Conservation (phyloP, 2,888 invertebrate species). For the Philonicus albiceps region DNA sequence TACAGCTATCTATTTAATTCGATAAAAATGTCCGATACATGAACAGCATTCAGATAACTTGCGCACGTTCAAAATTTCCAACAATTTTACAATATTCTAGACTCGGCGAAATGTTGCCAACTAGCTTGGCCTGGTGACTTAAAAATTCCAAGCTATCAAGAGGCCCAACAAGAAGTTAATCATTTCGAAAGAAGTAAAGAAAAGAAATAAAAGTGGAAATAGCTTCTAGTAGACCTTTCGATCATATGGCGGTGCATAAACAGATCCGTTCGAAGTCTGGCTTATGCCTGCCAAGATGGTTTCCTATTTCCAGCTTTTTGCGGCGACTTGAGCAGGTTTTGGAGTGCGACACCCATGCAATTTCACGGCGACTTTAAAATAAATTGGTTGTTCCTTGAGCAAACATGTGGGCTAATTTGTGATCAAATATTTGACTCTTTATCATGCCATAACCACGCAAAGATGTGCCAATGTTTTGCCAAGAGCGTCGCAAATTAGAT, state of each 20-base stretch:
- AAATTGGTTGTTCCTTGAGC: neutral
- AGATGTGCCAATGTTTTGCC: neutral
- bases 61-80: neutral
- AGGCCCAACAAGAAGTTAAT: neutral
- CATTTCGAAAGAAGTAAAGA: slow-evolving; percentile 1
- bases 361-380: slow-evolving; percentile 6
- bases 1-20: neutral
- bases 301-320: neutral
- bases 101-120: neutral
- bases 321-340: neutral
- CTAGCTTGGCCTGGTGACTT: slow-evolving; percentile 21
- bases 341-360: neutral
- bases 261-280: neutral
- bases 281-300: neutral
- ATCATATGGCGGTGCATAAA: neutral
- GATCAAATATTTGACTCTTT: slow-evolving; percentile 2
- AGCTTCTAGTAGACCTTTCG: neutral
- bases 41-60: neutral
- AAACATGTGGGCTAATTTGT: slow-evolving; percentile 8
- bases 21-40: neutral
- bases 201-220: slow-evolving; percentile 11
- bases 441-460: neutral
- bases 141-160: neutral
- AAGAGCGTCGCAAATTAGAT: neutral
- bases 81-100: neutral